Base-by-base conservation (phyloP, 2,113 vertebrate genomes). In the Clupea harengus region DNA sequence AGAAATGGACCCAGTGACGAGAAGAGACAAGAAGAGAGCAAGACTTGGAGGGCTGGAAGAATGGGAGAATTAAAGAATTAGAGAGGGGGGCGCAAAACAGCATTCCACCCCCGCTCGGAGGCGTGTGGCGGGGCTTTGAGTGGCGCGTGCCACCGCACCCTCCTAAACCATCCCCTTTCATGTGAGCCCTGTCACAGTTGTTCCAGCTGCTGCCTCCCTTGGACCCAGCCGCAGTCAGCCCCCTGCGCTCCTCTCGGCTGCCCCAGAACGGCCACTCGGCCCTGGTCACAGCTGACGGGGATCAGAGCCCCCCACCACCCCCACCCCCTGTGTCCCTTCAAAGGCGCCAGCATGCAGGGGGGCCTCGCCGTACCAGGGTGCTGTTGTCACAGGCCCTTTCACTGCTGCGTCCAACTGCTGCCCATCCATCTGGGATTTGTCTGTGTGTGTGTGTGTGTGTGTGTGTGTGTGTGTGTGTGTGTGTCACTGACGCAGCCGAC, bases 121-220 rank as follows among this genome's bases (percentile, higher is more conserved):
- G 39, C 84, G 86, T 39, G 39, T 83, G 83, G 3, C 57, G 39
- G 84, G 86, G 87, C 82, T 85, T 85, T 84, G 57, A 57, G 84
- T 80, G 85, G 75, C 84, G 22, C 44, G 78, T 86, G 85, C 75
- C 85, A 2, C 52, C 86, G 88, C 84, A 80, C 78, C 83, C 78
- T 81, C 25, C 50, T 64, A 81, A 78, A 85, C 83, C 64, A 28
- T 57, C 52, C 46, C 75, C 80, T 89, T 88, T 88, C 82, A 88
- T 89, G 85, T 83, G 78, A 85, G 85, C 84, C 49, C 54, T 84
- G 44, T 84, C 81, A 57, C 72, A 81, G 83, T 54, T 84, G 87
- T 82, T 82, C 82, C 80, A 64, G 47, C 83, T 86, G 87, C 83
- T 83, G 8, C 60, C 25, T 10, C 45, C 18, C 22, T 9, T 72